Conservation (phyloP, 1,140 invertebrate genomes). For the Papilio xuthus region DNA sequence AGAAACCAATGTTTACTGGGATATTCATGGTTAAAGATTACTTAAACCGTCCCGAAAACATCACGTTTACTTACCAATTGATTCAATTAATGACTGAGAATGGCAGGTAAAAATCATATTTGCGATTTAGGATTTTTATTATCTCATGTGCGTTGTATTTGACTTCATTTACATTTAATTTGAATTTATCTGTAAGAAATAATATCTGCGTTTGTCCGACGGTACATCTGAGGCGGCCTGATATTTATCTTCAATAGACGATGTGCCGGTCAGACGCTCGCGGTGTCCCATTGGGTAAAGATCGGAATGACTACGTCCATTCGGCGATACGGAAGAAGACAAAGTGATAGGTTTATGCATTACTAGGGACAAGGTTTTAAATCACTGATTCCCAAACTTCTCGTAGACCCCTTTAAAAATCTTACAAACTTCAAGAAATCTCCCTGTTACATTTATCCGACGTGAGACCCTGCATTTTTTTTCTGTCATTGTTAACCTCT, state of each 20-base stretch:
- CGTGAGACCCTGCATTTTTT: too few relatives aligned
- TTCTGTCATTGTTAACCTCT: background rate
- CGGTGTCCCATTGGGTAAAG: conserved; percentile 54
- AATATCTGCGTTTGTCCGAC: conserved; percentile 40
- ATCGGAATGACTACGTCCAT: conserved; percentile 52
- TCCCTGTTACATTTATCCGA: background rate
- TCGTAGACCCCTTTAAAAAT: background rate
- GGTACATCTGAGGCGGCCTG: conserved; percentile 44
- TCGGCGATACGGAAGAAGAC: conserved; percentile 47
- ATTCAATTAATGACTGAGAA: too few relatives aligned
- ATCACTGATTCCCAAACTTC: background rate
- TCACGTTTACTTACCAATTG: too few relatives aligned
- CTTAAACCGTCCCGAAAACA: too few relatives aligned
- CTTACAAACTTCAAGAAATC: background rate
- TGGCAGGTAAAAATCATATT: too few relatives aligned
- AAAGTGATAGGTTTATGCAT: conserved; percentile 56
- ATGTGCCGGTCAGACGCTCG: conserved; percentile 52
- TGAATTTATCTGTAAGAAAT: background rate
- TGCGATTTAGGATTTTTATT: too few relatives aligned
- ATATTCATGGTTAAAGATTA: too few relatives aligned
- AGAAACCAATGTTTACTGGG: too few relatives aligned
- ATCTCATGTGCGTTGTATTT: too few relatives aligned
- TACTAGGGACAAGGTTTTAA: conserved; percentile 34
- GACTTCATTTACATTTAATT: background rate
- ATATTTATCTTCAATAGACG: conserved; percentile 60